Evolutionary conservation across 2,888 invertebrate genomes (phyloP).

Genomic region (Dolichomitus sp.): DNA sequence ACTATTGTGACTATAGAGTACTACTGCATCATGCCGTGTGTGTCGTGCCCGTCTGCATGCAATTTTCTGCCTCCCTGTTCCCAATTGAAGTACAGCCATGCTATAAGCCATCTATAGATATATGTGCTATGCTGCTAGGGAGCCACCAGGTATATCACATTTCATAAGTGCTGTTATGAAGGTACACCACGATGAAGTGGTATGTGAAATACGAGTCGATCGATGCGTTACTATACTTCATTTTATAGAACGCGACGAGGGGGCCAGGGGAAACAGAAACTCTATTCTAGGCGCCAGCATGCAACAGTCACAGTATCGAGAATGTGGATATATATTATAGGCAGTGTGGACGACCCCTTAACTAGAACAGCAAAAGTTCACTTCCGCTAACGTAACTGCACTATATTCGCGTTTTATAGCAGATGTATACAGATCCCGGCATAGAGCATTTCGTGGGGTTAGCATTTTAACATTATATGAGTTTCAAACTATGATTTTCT

Average conservation of each 20-base stretch:
- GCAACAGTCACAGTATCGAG: constrained; percentile 14
- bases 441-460: background rate
- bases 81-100: constrained; percentile 8
- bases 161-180: constrained; percentile 61
- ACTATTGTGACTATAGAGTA: background rate
- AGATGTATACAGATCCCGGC: background rate
- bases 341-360: constrained; percentile 30
- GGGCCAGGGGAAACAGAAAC: constrained; percentile 17
- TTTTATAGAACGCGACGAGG: background rate
- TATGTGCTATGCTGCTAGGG: background rate
- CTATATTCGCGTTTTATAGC: constrained; percentile 16
- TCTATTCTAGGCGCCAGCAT: constrained; percentile 60
- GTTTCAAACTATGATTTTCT: constrained; percentile 19
- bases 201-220: constrained; percentile 65
- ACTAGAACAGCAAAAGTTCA: constrained; percentile 42
- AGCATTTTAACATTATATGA: constrained; percentile 1
- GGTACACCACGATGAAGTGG: constrained; percentile 62
- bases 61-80: constrained; percentile 40
- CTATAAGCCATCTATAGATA: background rate
- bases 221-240: constrained; percentile 55
- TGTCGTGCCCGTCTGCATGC: constrained; percentile 6
- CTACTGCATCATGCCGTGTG: background rate
- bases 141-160: constrained; percentile 44
- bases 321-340: constrained; percentile 18
- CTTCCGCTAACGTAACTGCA: constrained; percentile 49